Conservation (phyloP, 2,797 vertebrate genomes). For the Mus spretus region DNA sequence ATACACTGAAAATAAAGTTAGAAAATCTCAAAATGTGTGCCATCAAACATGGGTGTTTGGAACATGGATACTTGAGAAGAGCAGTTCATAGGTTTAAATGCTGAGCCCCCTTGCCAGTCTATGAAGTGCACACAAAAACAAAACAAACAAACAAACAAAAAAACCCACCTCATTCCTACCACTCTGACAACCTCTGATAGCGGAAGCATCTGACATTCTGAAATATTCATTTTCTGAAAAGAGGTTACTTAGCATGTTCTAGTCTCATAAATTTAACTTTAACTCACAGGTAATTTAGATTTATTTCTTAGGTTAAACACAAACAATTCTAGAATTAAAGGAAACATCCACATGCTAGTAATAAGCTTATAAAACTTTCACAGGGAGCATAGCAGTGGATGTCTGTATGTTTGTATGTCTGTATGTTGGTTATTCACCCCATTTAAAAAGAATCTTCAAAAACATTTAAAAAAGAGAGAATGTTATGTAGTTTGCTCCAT, state of each 20-base stretch:
- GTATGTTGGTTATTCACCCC: too few species aligned
- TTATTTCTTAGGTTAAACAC: not conserved
- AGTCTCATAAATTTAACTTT: conserved; percentile 6
- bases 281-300: not conserved
- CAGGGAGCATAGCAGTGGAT: not conserved
- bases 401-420: not conserved
- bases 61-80: not conserved
- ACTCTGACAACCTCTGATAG: not conserved
- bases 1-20: not conserved
- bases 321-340: not conserved
- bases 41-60: not conserved
- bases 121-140: not conserved
- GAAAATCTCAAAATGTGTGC: not conserved
- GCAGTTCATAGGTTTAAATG: not conserved
- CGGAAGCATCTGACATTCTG: not conserved
- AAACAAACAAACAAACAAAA: not conserved
- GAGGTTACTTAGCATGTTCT: not conserved
- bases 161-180: not conserved
- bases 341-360: not conserved
- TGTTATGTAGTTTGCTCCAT: too few species aligned
- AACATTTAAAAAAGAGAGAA: too few species aligned
- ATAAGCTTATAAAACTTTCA: not conserved
- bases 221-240: not conserved
- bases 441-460: too few species aligned
- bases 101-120: fast-evolving